Evolutionary conservation across 2,113 vertebrate species (phyloP), one percentile per base, ranked within the genome.

Genomic region (Propithecus coquereli): DNA sequence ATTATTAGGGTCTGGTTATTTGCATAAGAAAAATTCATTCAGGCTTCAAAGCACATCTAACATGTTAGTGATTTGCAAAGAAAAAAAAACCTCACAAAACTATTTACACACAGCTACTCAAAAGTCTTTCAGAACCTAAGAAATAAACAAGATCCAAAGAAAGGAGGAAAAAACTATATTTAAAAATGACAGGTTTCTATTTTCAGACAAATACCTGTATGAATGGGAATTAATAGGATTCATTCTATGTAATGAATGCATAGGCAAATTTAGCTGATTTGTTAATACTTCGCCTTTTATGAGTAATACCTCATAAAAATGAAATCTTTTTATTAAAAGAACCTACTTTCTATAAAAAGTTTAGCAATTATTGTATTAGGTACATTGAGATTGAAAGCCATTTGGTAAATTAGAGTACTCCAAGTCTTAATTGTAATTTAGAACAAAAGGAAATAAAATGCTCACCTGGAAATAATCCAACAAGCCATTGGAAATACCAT

Each of bases 141-240:
- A 71, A 43, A 91, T 74, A 91, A 96, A 85, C 20, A 91, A 90
- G 23, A 76, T 74, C 61, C 73, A 95, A 96, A 92, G 32, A 91
- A 90, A 83, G 6, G n/a, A 93, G 54, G 18, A 87, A 87, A 83
- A 94, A 80, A 77, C 43, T 68, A 47, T 25, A 68, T 76, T 87
- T 94, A 86, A 96, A 96, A 89, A 52, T 57, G 68, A 96, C 23
- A 95, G 57, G 80, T 83, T 96, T 91, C 82, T 57, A 66, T 82
- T 86, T 89, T 93, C 80, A 89, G 93, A 93, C 92, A 95, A 92
- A 7, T 88, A 57, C 20, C 34, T 54, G 37, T 30, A 34, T 20
- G 16, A 94, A 34, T 23, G 83, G 74, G 47, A 95, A 54, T 76
- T 47, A 94, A 45, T 13, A n/a, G 5, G 37, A 86, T 61, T 91